Percentiles rank a stretch among this genome's conserved stretches.
Conservation (phyloP, 2,888 invertebrate genomes). For the Phaedon cochleariae region DNA sequence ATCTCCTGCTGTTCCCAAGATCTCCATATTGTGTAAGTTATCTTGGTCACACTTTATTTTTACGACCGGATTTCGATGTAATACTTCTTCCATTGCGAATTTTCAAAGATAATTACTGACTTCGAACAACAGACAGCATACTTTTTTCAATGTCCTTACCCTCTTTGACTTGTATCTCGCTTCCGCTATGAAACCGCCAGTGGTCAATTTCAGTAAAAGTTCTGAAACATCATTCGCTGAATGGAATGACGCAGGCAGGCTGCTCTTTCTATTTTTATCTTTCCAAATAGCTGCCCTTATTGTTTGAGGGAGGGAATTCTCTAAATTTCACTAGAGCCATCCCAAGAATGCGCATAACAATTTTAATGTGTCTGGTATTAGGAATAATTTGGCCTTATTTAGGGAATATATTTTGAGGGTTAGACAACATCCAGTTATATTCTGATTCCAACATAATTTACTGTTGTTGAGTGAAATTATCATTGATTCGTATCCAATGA, state of each 20-base stretch:
- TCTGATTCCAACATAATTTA: no score
- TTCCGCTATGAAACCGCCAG: constrained; percentile 52
- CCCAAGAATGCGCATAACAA: constrained; percentile 40
- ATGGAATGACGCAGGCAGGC: constrained; percentile 45
- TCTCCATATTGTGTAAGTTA: no score
- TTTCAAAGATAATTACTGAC: no score
- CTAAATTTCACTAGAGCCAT: constrained; percentile 43
- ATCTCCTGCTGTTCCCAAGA: no score
- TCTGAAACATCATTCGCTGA: constrained; percentile 54
- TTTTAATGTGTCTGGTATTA: constrained; percentile 25
- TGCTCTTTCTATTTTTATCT: constrained; percentile 44
- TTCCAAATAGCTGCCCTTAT: constrained; percentile 38
- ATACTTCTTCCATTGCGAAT: no score
- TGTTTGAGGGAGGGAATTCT: constrained; percentile 42
- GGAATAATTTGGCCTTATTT: constrained; percentile 1
- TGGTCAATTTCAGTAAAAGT: constrained; percentile 58
- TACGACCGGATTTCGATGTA: no score
- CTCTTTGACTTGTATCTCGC: constrained; percentile 31
- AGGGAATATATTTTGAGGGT: neutral
- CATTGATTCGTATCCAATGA: no score
- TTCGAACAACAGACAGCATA: neutral
- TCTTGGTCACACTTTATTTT: no score
- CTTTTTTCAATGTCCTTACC: constrained; percentile 35
- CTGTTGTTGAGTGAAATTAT: no score
- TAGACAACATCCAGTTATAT: no score